Percentiles rank a stretch among this genome's conserved stretches.
These are phyloP conservation scores for Cygnus olor DNA, from an alignment of 2,797 vertebrate species.

Conservation along the genomic window DNA sequence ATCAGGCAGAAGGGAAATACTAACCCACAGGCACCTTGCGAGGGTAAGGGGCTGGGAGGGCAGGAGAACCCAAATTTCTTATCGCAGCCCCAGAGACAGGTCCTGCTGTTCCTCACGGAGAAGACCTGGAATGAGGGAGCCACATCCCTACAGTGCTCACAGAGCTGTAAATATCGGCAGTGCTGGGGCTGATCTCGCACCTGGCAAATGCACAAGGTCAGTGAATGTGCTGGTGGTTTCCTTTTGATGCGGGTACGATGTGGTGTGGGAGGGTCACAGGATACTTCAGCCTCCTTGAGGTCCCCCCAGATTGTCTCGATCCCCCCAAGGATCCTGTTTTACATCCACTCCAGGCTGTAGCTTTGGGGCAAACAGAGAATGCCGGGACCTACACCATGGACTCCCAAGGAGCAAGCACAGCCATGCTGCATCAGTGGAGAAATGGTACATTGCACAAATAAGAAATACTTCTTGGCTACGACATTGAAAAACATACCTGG, in stretches of 20 bases:
- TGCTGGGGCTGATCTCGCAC: neutral
- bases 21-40: accelerated
- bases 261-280: neutral
- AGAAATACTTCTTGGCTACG: neutral
- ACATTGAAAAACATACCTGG: accelerated
- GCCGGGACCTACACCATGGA: too few relatives aligned
- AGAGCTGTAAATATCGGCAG: neutral
- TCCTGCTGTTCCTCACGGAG: neutral
- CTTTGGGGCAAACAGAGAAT: neutral
- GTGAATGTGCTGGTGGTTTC: accelerated
- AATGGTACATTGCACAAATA: accelerated
- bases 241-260: accelerated
- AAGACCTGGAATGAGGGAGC: neutral
- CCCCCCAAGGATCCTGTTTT: neutral
- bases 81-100: neutral
- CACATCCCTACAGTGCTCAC: accelerated
- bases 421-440: accelerated
- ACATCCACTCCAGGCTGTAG: neutral
- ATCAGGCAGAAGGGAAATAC: neutral
- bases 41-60: neutral
- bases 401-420: neutral
- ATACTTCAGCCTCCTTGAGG: neutral
- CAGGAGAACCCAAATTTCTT: neutral
- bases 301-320: neutral
- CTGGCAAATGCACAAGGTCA: neutral